Conservation (phyloP, 2,113 vertebrate species). For the Vidua chalybeata region DNA sequence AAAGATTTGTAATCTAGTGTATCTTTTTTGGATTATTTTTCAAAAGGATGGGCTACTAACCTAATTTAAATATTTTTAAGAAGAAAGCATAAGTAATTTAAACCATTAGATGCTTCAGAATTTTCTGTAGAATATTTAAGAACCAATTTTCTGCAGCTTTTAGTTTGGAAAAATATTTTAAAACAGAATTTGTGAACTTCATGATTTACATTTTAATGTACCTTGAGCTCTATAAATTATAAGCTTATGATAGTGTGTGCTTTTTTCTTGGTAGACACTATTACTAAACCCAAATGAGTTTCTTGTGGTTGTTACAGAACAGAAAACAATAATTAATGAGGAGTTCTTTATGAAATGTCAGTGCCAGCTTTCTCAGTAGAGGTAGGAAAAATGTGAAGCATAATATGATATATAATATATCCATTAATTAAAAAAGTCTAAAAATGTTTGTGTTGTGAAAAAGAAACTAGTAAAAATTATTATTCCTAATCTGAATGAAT, state of each 20-base stretch:
- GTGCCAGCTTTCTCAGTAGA: constrained; percentile 81
- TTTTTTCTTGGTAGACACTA: constrained; percentile 62
- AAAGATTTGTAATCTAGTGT: constrained; percentile 94
- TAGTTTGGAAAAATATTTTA: constrained; percentile 81
- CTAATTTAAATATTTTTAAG: constrained; percentile 85
- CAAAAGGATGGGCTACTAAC: constrained; percentile 79
- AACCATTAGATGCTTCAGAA: constrained; percentile 75
- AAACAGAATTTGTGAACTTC: constrained; percentile 72
- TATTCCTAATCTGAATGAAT: constrained; percentile 78
- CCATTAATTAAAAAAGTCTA: constrained; percentile 76
- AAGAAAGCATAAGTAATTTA: constrained; percentile 79
- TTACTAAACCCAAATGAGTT: constrained; percentile 57
- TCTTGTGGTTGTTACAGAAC: constrained; percentile 62
- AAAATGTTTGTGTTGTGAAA: constrained; percentile 83
- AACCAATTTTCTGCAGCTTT: constrained; percentile 83
- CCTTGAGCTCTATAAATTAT: constrained; percentile 70
- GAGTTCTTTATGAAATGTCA: constrained; percentile 70
- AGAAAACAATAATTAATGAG: constrained; percentile 61
- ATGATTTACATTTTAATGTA: constrained; percentile 72
- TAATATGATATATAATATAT: constrained; percentile 76
- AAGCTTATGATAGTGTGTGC: constrained; percentile 70
- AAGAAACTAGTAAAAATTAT: constrained; percentile 78
- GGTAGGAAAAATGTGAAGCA: constrained; percentile 77
- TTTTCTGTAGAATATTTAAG: constrained; percentile 79
- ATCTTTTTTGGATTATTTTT: constrained; percentile 78